phyloP scores from a whole-genome alignment of 2,113 vertebrate species.

The Oryzias javanicus region DNA sequence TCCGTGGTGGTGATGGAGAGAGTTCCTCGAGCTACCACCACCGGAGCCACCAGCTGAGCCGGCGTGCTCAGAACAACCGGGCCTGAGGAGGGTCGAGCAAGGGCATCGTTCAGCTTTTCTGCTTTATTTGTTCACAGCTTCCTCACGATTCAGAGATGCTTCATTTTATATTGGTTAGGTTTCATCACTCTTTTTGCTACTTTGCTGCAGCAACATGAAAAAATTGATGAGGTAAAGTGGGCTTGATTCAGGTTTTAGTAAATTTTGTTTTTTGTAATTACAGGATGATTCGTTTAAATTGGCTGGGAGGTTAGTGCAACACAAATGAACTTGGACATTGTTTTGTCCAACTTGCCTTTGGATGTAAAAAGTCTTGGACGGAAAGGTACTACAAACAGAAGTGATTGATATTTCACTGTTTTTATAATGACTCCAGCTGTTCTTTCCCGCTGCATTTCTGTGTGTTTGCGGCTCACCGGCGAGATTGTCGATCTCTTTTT shows the following conservation, averaged over 20 bases:
- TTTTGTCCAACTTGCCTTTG: constrained; percentile 86
- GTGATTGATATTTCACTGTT: constrained; percentile 49
- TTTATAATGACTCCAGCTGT: neutral
- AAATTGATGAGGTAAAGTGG: neutral
- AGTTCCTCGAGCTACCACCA: constrained; percentile 93
- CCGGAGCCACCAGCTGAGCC: constrained; percentile 95
- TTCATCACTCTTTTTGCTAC: constrained; percentile 3
- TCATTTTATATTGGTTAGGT: constrained; percentile 25
- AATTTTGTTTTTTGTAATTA: constrained; percentile 12
- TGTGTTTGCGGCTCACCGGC: constrained; percentile 81
- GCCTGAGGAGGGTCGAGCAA: constrained; percentile 68
- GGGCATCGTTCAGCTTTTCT: neutral
- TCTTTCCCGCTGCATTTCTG: neutral
- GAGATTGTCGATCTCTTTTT: constrained; percentile 98
- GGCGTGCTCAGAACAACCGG: constrained; percentile 97
- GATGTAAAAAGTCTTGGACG: constrained; percentile 88
- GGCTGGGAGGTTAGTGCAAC: constrained; percentile 55
- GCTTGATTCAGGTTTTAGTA: constrained; percentile 34
- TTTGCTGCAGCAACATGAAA: neutral
- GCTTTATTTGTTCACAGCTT: neutral
- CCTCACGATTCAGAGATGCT: neutral
- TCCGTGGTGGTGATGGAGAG: constrained; percentile 98
- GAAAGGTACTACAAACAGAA: constrained; percentile 86
- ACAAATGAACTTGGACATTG: constrained; percentile 15
- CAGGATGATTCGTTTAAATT: constrained; percentile 16